Evolutionary conservation across 2,888 invertebrate species (phyloP), one percentile per base, ranked within the genome.

Genomic region (Deilephila elpenor): DNA sequence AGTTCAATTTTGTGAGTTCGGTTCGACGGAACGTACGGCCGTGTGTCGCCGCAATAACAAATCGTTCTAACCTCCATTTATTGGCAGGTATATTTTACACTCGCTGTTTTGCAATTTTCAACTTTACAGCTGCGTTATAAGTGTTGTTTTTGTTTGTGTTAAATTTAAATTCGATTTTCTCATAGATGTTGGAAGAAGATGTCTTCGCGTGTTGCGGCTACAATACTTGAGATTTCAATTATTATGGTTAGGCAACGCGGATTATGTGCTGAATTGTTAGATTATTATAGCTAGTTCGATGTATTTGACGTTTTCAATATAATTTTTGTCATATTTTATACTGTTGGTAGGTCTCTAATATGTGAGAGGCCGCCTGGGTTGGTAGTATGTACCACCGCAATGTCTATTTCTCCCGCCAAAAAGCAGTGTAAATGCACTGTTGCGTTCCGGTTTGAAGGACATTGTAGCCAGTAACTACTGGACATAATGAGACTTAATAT

Each of bases 41-140:
- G 84, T 88, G 75, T 87, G 85, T 88, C 83, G 76, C 81, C 70
- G 70, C 74, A 79, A 80, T 86, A 83, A 89, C 89, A 88, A 88
- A 89, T 89, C 86, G 86, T 85, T 83, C 85, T 83, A 82, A 84
- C 86, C 84, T 83, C 82, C 85, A 83, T 84, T 83, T 88, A 89
- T 89, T 86, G 88, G 88, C 86, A 85, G 78, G 74, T 78, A 82
- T 84, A 83, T 84, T 80, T 82, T 77, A 34, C 51, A 51, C 19
- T 6, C 25, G 56, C 17, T 19, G 44, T 72, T 17, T 74, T 74
- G 59, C 37, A 75, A 72, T 79, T 75, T 44, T 71, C 70, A 77
- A 80, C 75, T 72, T 83, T 78, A 70, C 0, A 0, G 0, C 32
- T n/a, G 17, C n/a, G 5, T 51, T 29, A 59, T n/a, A 4, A n/a